phyloP scores from a whole-genome alignment of 1,140 invertebrate species.

The Saccostrea cuccullata region DNA sequence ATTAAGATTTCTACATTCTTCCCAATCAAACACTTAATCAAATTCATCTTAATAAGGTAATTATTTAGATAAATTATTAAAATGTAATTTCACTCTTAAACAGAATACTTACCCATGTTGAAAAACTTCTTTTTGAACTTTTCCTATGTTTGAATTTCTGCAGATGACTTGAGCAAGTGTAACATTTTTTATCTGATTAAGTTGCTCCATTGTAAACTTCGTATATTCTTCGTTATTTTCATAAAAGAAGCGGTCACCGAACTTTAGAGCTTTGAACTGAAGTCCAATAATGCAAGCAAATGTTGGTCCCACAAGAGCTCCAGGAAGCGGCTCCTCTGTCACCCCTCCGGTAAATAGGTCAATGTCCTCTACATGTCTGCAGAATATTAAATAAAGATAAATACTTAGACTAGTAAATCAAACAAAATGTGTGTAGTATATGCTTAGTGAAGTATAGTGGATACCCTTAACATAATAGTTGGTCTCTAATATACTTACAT shows the following conservation, averaged over 20 bases:
- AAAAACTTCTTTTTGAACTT: conserved; percentile 47
- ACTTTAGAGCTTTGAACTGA: conserved; percentile 91
- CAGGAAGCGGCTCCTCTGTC: conserved; percentile 90
- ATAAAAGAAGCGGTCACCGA: conserved; percentile 98
- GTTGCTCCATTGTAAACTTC: background rate
- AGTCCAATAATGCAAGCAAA: conserved; percentile 97
- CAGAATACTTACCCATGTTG: background rate
- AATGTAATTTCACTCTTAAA: too few species aligned
- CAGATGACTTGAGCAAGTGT: conserved; percentile 55
- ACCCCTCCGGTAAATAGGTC: conserved; percentile 80
- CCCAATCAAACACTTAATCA: too few species aligned
- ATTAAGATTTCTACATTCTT: too few species aligned
- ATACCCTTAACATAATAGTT: too few species aligned
- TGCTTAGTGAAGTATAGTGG: too few species aligned
- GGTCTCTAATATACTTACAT: too few species aligned
- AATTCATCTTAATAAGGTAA: too few species aligned
- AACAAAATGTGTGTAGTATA: too few species aligned
- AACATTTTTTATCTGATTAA: conserved; percentile 40
- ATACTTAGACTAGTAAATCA: too few species aligned
- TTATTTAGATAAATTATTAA: too few species aligned
- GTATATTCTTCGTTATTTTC: conserved; percentile 83
- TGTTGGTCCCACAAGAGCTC: conserved; percentile 94
- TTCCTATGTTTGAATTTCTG: conserved; percentile 48
- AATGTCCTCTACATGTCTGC: conserved; percentile 52
- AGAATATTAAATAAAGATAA: background rate